Percentiles rank a stretch among this genome's conserved stretches.
Conservation (phyloP, 1,140 invertebrate genomes). For the Agrypnia vestita region DNA sequence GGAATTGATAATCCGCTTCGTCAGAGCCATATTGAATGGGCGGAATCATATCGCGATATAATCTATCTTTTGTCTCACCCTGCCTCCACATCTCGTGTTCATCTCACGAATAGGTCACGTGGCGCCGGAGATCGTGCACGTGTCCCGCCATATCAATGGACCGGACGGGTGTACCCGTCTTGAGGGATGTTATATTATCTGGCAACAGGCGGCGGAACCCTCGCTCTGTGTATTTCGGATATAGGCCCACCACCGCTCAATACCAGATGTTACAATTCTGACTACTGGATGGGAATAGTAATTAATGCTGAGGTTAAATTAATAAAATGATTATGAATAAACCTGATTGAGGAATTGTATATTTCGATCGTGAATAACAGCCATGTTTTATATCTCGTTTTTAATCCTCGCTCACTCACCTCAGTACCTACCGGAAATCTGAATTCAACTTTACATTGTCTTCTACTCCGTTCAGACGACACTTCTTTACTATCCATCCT, state of each 20-base stretch:
- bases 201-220: constrained; percentile 30
- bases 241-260: constrained; percentile 23
- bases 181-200: constrained; percentile 40
- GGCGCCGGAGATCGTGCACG: constrained; percentile 38
- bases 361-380: too few relatives aligned
- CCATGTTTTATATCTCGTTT: too few relatives aligned
- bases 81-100: constrained; percentile 7
- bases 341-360: too few relatives aligned
- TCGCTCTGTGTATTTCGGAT: constrained; percentile 2
- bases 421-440: too few relatives aligned
- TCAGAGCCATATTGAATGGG: constrained; percentile 1
- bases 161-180: constrained; percentile 31
- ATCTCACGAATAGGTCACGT: constrained; percentile 40
- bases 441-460: too few relatives aligned
- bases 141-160: constrained; percentile 54
- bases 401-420: too few relatives aligned
- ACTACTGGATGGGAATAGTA: constrained; percentile 18
- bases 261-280: constrained; percentile 25
- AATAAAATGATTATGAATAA: background rate
- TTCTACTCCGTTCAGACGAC: too few relatives aligned
- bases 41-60: constrained; percentile 26
- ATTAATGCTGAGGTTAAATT: constrained; percentile 4
- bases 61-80: constrained; percentile 41
- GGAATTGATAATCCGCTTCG: background rate
- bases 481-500: too few relatives aligned